phyloP scores from a whole-genome alignment of 2,113 vertebrate genomes.

The Sphaerodactylus townsendi region DNA sequence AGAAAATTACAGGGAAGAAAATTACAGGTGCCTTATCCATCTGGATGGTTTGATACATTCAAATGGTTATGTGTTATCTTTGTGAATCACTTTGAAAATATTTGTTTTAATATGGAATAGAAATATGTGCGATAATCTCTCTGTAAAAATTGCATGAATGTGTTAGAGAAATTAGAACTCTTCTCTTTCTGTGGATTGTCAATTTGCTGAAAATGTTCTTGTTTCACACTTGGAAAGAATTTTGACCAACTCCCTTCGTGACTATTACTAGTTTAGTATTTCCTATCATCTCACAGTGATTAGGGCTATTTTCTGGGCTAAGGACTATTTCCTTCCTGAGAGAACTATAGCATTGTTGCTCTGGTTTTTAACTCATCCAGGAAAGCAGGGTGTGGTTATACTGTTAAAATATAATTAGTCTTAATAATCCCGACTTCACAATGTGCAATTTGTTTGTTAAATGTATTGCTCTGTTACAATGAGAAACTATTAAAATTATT shows the following conservation, averaged over 20 bases:
- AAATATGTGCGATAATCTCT: neutral
- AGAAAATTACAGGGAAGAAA: too few relatives aligned
- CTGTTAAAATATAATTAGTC: neutral
- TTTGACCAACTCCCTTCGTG: neutral
- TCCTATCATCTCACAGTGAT: neutral
- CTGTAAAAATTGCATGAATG: neutral
- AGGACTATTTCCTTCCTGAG: neutral
- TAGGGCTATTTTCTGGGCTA: neutral
- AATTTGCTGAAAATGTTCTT: neutral
- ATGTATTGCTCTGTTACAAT: neutral
- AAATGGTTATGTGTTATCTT: too few relatives aligned
- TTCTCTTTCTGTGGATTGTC: neutral
- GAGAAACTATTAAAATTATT: neutral
- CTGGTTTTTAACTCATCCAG: neutral
- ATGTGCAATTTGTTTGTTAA: neutral
- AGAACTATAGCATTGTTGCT: neutral
- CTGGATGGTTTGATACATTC: too few relatives aligned
- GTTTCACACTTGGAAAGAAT: neutral
- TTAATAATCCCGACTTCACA: neutral
- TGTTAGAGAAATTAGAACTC: accelerated
- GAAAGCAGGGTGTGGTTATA: neutral
- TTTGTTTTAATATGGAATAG: too few relatives aligned
- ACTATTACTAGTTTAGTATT: neutral
- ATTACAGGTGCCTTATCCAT: too few relatives aligned
- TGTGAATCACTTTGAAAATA: too few relatives aligned